Evolutionary conservation across 2,113 vertebrate species (phyloP).

Genomic region (Marmota flaviventris): DNA sequence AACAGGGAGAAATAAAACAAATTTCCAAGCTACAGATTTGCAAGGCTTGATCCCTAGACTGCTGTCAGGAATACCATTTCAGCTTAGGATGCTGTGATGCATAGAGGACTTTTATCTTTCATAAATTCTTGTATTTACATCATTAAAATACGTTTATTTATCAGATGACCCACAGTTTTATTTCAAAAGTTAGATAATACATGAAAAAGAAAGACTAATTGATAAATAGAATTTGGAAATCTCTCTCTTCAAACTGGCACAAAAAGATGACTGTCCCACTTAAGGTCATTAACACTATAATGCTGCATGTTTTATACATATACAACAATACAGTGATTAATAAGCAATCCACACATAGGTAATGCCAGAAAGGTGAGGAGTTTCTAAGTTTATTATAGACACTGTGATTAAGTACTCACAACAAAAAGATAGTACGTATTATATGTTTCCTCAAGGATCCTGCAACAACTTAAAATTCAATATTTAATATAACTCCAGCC

Average conservation of each 20-base stretch:
- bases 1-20: constrained; percentile 50
- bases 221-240: neutral
- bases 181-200: neutral
- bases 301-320: neutral
- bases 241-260: neutral
- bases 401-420: neutral
- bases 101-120: neutral
- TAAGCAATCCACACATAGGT: constrained; percentile 8
- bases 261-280: neutral
- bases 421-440: neutral
- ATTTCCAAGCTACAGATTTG: constrained; percentile 16
- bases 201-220: neutral
- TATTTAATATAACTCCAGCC: neutral
- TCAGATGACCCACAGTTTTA: neutral
- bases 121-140: neutral
- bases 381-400: constrained; percentile 57
- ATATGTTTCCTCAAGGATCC: neutral
- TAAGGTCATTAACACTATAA: neutral
- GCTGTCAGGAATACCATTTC: neutral
- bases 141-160: constrained; percentile 31
- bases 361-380: constrained; percentile 62
- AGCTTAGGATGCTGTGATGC: neutral
- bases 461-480: neutral
- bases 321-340: neutral
- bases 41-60: constrained; percentile 6